A percentile compares a stretch with the other conserved stretches of the same genome.
Evolutionary conservation across 2,113 vertebrate genomes (phyloP).

Genomic region (Rhadina sibilatrix): DNA sequence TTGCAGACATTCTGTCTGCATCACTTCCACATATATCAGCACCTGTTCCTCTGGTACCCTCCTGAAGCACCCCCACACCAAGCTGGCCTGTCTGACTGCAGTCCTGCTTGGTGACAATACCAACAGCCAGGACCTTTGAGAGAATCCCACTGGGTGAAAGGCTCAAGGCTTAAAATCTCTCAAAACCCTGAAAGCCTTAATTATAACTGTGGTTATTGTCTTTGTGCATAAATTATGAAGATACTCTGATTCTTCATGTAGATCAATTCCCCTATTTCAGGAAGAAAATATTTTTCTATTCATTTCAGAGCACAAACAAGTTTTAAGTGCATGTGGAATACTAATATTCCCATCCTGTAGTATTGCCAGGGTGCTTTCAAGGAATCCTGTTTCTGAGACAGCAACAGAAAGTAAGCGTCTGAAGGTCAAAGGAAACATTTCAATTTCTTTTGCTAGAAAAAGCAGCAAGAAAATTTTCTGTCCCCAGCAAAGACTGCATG

Average conservation of each 20-base stretch:
- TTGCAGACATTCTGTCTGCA: background rate
- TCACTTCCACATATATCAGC: background rate
- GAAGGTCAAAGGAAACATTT: constrained; percentile 8
- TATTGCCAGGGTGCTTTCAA: background rate
- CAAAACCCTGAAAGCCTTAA: background rate
- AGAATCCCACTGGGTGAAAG: background rate
- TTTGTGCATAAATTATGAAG: background rate
- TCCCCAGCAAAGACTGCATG: background rate
- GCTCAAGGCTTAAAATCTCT: background rate
- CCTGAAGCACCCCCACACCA: background rate
- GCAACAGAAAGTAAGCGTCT: background rate
- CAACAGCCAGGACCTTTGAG: background rate
- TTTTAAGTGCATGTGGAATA: background rate
- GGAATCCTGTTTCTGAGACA: background rate
- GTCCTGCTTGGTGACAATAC: background rate
- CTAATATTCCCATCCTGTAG: background rate
- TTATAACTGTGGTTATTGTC: background rate
- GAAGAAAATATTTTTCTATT: background rate
- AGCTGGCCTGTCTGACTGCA: background rate
- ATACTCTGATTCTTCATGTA: background rate
- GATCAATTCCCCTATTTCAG: background rate
- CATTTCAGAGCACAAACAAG: background rate
- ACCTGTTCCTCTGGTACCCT: background rate
- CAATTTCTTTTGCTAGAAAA: background rate
- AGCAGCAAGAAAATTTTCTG: background rate